Conservation (phyloP, 92 coral and sea anemone genomes). For the Zoanthus solanderi region DNA sequence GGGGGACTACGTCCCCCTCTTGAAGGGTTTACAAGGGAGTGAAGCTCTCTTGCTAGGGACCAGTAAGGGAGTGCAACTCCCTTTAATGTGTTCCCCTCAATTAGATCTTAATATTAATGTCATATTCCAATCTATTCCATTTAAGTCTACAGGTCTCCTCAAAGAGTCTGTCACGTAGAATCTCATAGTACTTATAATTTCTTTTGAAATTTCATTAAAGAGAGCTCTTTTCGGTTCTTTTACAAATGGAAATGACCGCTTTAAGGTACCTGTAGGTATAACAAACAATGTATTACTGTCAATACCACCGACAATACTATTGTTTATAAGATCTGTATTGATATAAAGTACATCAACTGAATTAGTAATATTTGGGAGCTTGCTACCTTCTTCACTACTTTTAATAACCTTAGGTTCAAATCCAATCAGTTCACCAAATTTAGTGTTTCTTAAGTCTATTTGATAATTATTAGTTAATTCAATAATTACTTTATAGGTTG, state of each 20-base stretch:
- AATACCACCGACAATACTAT: conserved; percentile 28
- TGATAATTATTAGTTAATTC: too few species aligned
- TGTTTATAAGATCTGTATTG: conserved; percentile 34
- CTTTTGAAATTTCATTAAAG: conserved; percentile 1
- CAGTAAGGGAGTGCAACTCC: too few species aligned
- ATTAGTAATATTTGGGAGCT: conserved; percentile 42
- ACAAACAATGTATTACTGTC: conserved; percentile 21
- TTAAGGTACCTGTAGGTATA: conserved; percentile 25
- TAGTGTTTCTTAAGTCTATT: too few species aligned
- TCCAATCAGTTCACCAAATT: too few species aligned
- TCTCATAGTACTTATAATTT: conserved; percentile 35
- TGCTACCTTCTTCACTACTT: background rate
- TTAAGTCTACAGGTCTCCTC: conserved; percentile 27
- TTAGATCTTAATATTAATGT: conserved; percentile 11
- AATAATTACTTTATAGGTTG: too few species aligned
- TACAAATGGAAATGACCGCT: conserved; percentile 15
- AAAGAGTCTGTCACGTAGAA: conserved; percentile 34
- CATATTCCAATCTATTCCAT: conserved; percentile 47
- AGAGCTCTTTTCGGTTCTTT: conserved; percentile 6
- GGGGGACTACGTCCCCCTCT: too few species aligned
- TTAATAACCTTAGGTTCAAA: too few species aligned
- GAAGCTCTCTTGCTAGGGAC: too few species aligned
- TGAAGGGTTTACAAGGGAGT: too few species aligned
- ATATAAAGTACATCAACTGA: conserved; percentile 8
- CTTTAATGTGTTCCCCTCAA: background rate